phyloP scores from a whole-genome alignment of 2,113 vertebrate species.

The Morone saxatilis region DNA sequence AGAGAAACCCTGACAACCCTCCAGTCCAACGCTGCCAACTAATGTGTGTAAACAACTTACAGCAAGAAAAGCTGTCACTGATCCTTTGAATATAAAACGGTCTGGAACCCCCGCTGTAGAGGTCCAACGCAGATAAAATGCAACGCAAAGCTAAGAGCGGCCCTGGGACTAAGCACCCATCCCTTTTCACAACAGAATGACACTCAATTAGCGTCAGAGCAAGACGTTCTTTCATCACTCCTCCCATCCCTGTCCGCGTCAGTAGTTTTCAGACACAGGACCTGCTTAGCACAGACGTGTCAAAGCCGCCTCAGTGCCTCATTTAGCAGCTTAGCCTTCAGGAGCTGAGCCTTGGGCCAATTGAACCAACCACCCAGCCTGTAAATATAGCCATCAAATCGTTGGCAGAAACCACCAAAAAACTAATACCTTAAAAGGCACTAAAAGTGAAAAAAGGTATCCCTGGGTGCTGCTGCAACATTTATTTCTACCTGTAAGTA shows the following conservation, averaged over 20 bases:
- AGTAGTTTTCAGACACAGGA: constrained; percentile 51
- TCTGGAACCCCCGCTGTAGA: constrained; percentile 49
- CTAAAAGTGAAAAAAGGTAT: not conserved
- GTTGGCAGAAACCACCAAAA: not conserved
- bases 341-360: constrained; percentile 28
- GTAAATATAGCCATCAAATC: constrained; percentile 41
- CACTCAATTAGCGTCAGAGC: constrained; percentile 67
- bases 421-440: not conserved
- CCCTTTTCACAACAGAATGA: constrained; percentile 65
- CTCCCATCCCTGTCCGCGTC: constrained; percentile 34
- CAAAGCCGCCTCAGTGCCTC: constrained; percentile 53
- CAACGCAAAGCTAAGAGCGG: constrained; percentile 21
- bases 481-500: not conserved
- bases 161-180: constrained; percentile 2
- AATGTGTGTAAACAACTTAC: constrained; percentile 55
- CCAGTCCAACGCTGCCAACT: constrained; percentile 42
- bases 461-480: not conserved
- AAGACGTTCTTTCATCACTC: constrained; percentile 59
- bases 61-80: constrained; percentile 31
- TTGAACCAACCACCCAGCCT: constrained; percentile 30
- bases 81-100: constrained; percentile 35
- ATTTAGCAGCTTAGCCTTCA: constrained; percentile 50
- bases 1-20: constrained; percentile 42
- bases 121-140: constrained; percentile 44
- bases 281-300: constrained; percentile 65